Evolutionary conservation across 2,797 vertebrate species (phyloP).

Genomic region (Apodemus agrarius): DNA sequence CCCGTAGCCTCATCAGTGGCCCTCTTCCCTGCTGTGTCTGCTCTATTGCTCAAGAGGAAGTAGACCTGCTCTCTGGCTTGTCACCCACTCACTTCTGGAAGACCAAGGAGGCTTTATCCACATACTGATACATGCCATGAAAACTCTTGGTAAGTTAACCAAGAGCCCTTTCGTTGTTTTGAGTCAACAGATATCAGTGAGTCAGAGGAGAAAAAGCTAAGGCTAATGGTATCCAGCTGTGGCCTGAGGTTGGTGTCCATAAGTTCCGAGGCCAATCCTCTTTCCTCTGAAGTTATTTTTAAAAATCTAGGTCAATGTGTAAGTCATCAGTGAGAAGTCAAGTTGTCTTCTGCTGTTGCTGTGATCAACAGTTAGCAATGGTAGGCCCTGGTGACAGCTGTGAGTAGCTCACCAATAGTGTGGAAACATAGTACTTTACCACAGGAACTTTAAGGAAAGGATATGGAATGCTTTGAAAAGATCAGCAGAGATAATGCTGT

Average conservation of each 20-base stretch:
- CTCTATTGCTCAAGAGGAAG: not conserved
- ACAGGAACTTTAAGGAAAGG: not conserved
- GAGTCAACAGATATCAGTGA: not conserved
- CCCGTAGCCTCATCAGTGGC: not conserved
- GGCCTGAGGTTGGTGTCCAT: not conserved
- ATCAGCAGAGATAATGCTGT: not conserved
- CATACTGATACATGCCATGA: not conserved
- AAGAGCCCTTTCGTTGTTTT: not conserved
- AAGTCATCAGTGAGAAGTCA: conserved; percentile 37
- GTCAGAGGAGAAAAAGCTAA: not conserved
- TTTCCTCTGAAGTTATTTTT: conserved; percentile 53
- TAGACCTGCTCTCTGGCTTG: not conserved
- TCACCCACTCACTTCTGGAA: not conserved
- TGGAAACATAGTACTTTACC: not conserved
- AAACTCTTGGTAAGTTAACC: not conserved
- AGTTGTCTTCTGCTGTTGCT: not conserved
- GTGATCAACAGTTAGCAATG: not conserved
- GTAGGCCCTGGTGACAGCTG: not conserved
- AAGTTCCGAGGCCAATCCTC: not conserved
- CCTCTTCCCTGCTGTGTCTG: not conserved
- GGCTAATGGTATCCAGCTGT: not conserved
- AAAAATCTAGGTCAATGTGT: conserved; percentile 33
- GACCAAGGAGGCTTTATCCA: not conserved
- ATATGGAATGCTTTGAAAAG: not conserved
- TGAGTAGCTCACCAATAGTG: not conserved